Percentiles rank a stretch among this genome's conserved stretches.
Conservation (phyloP, 2,888 invertebrate species). For the Philhelius pedissequus region DNA sequence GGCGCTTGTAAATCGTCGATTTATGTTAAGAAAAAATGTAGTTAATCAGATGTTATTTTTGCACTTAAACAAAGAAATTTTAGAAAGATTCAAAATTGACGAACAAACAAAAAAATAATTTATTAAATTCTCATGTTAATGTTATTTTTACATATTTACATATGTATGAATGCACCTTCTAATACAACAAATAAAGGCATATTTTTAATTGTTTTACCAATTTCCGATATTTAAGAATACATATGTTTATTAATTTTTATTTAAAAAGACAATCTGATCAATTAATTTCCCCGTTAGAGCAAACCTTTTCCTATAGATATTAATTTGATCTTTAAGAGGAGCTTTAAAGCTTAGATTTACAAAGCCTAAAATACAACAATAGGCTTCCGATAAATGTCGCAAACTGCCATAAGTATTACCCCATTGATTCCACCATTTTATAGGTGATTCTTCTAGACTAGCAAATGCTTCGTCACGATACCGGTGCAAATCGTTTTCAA, state of each 20-base stretch:
- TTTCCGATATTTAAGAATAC: not conserved
- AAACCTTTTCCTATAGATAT: constrained; percentile 74
- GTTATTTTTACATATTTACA: no score
- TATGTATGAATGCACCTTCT: no score
- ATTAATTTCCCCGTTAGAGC: constrained; percentile 75
- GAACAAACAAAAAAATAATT: constrained; percentile 28
- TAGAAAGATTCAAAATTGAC: constrained; percentile 11
- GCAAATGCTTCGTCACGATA: constrained; percentile 76
- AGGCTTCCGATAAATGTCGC: constrained; percentile 73
- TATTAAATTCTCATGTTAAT: not conserved
- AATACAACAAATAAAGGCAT: no score
- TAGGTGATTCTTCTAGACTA: constrained; percentile 76
- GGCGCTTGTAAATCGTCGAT: constrained; percentile 32
- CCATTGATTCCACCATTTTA: constrained; percentile 77
- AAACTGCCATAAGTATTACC: constrained; percentile 75
- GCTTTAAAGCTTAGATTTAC: constrained; percentile 75
- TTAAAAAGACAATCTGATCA: constrained; percentile 75
- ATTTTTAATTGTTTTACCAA: no score
- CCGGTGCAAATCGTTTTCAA: constrained; percentile 75
- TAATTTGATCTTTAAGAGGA: constrained; percentile 74
- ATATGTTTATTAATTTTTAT: constrained; percentile 34
- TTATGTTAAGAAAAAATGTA: constrained; percentile 51
- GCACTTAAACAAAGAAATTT: constrained; percentile 49
- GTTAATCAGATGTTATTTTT: constrained; percentile 49
- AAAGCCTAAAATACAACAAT: constrained; percentile 77